These are phyloP conservation scores for Xyliphius kryptos DNA, from an alignment of 2,113 vertebrate genomes.

Conservation along the genomic window DNA sequence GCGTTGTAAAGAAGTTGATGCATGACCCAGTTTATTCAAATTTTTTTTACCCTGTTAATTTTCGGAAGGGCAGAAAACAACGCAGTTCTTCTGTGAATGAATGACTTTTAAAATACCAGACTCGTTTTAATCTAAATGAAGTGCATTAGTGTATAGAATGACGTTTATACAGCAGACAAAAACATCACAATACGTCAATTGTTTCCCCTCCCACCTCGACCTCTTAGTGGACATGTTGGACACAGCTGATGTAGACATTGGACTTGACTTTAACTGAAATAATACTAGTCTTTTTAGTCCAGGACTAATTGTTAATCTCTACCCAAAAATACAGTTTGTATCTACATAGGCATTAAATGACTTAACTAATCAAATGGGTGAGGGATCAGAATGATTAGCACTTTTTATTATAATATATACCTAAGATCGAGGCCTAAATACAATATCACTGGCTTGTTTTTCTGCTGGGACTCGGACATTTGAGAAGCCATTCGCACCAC, in stretches of 20 bases:
- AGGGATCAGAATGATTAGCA: no score
- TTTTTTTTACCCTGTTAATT: background rate
- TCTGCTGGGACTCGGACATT: background rate
- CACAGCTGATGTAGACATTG: background rate
- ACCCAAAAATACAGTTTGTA: background rate
- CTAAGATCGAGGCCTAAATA: background rate
- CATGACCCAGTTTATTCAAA: slow-evolving; percentile 53
- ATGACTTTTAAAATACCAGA: no score
- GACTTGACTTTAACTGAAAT: slow-evolving; percentile 12
- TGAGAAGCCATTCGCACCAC: background rate
- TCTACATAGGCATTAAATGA: no score
- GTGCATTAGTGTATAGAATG: no score
- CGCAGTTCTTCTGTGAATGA: no score
- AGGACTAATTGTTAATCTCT: slow-evolving; percentile 6
- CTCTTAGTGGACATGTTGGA: background rate
- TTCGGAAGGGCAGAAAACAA: background rate
- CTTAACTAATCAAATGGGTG: no score
- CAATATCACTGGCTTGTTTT: background rate
- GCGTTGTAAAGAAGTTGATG: no score
- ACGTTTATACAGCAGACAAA: no score
- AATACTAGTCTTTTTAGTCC: slow-evolving; percentile 7
- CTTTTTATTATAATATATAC: no score
- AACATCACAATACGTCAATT: no score
- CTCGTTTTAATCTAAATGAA: no score
- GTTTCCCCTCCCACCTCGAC: no score